Conservation (phyloP, 2,113 vertebrate species). For the Ceyx margarethae region DNA sequence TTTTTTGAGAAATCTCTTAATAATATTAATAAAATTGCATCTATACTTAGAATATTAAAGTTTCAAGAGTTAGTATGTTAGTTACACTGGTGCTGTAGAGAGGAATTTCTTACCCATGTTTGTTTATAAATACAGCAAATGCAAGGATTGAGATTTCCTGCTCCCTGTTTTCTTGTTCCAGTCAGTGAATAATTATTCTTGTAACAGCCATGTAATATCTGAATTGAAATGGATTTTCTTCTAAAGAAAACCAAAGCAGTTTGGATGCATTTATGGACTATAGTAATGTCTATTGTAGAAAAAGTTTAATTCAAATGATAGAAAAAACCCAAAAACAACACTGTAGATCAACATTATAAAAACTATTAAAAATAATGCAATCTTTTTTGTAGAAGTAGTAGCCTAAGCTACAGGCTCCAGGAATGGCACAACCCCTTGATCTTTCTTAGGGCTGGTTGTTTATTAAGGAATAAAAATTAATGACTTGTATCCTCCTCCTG, state of each 20-base stretch:
- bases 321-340: neutral
- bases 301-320: neutral
- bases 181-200: neutral
- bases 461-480: neutral
- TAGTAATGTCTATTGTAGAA: neutral
- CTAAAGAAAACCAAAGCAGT: neutral
- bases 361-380: neutral
- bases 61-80: neutral
- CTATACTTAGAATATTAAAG: neutral
- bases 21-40: neutral
- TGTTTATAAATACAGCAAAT: neutral
- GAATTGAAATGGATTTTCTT: neutral
- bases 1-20: neutral
- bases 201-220: neutral
- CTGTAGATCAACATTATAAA: neutral
- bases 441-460: neutral
- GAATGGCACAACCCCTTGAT: neutral
- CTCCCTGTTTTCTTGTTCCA: neutral
- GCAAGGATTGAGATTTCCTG: neutral
- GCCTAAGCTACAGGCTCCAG: too few relatives aligned
- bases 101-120: neutral
- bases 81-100: neutral
- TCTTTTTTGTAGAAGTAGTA: neutral
- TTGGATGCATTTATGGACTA: neutral
- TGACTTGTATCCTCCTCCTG: neutral